These are phyloP conservation scores for Tetraneura akinire DNA, from an alignment of 1,140 invertebrate genomes.

Conservation along the genomic window DNA sequence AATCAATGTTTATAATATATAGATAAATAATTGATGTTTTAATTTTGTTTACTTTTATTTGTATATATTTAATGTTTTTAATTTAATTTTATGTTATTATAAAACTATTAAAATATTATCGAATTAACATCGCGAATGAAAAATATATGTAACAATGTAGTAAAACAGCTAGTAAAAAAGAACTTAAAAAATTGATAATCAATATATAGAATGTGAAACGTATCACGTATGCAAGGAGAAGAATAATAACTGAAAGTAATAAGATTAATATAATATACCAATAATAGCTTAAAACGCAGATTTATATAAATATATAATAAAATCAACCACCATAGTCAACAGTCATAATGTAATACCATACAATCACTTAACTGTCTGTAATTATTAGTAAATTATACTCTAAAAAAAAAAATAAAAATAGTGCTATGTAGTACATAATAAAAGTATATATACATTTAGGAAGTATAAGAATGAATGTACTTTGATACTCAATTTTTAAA, in stretches of 20 bases:
- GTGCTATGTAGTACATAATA: neutral
- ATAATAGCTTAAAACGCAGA: conserved; percentile 29
- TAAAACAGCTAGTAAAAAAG: no score
- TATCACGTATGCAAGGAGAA: neutral
- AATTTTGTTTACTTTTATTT: no score
- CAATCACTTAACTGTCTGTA: conserved; percentile 7
- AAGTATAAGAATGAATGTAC: conserved; percentile 17
- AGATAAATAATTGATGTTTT: no score
- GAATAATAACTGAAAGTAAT: conserved; percentile 10
- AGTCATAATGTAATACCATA: neutral
- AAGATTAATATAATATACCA: neutral
- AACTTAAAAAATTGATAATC: neutral
- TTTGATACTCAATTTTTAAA: conserved; percentile 22
- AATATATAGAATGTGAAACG: neutral
- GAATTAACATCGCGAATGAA: neutral
- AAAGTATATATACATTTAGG: neutral
- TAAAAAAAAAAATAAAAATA: conserved; percentile 8
- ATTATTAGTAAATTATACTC: neutral
- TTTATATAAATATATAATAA: conserved; percentile 27
- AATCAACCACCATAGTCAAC: conserved; percentile 43
- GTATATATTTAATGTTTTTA: neutral
- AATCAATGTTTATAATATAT: conserved; percentile 47
- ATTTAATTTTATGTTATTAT: neutral
- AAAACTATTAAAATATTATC: neutral
- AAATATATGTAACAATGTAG: neutral